Evolutionary conservation across 2,113 vertebrate species (phyloP).

Genomic region (Hypomesus transpacificus): DNA sequence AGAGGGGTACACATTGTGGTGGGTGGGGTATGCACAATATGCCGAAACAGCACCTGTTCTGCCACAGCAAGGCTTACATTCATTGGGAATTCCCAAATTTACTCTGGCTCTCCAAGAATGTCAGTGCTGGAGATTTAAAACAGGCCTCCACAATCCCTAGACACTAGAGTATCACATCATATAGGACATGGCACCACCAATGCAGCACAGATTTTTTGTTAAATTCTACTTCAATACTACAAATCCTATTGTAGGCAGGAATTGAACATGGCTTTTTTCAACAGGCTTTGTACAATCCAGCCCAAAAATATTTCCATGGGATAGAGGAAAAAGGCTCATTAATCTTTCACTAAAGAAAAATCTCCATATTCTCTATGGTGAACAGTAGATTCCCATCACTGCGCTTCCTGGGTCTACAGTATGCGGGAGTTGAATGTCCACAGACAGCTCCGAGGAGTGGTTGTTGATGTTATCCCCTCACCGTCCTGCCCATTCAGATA

Average conservation of each 20-base stretch:
- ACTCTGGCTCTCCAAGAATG: constrained; percentile 65
- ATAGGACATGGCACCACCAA: constrained; percentile 47
- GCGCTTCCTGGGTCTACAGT: constrained; percentile 10
- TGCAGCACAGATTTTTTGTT: constrained; percentile 36
- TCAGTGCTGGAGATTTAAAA: constrained; percentile 35
- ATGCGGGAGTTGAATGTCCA: constrained; percentile 2
- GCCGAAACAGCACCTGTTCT: constrained; percentile 63
- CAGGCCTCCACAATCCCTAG: constrained; percentile 51
- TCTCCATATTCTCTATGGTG: constrained; percentile 13
- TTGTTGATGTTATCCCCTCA: constrained; percentile 26
- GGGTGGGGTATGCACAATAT: constrained; percentile 43
- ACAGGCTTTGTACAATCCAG: not conserved
- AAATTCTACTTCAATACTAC: constrained; percentile 24
- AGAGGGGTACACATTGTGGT: constrained; percentile 37
- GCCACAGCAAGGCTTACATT: constrained; percentile 53
- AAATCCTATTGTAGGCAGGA: not conserved
- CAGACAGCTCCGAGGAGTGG: constrained; percentile 11
- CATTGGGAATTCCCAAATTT: constrained; percentile 60
- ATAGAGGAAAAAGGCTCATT: constrained; percentile 14
- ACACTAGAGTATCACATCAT: constrained; percentile 44
- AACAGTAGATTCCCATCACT: constrained; percentile 19
- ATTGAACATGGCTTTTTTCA: not conserved
- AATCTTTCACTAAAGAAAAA: not conserved
- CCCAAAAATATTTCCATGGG: constrained; percentile 25
- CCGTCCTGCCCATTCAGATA: constrained; percentile 30